phyloP scores from a whole-genome alignment of 1,140 invertebrate genomes.

The Meloidogyne floridensis region DNA sequence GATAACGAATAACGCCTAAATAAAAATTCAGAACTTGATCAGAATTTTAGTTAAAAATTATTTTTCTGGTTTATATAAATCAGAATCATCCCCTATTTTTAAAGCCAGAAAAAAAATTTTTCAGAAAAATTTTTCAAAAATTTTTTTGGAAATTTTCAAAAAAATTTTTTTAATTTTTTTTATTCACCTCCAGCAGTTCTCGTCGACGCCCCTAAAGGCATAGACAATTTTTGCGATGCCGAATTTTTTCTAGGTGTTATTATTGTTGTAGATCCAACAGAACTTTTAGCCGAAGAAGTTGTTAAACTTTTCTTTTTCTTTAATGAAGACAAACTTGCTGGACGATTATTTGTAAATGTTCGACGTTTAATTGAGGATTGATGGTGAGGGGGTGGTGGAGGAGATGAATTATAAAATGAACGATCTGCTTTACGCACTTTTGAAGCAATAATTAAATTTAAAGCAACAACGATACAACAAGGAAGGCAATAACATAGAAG shows the following conservation, averaged over 20 bases:
- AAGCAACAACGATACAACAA: constrained; percentile 57
- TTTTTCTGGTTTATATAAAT: too few species aligned
- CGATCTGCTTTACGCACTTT: constrained; percentile 54
- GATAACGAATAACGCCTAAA: too few species aligned
- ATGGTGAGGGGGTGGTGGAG: not conserved
- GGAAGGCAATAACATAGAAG: constrained; percentile 62
- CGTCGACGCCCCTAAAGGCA: not conserved
- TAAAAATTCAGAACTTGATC: too few species aligned
- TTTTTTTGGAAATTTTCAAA: too few species aligned
- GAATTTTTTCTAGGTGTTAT: not conserved
- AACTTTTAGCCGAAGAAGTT: not conserved
- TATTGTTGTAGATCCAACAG: constrained; percentile 1
- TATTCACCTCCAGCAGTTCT: not conserved
- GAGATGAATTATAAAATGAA: constrained; percentile 17
- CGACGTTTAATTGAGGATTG: not conserved
- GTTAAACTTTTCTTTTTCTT: constrained; percentile 31
- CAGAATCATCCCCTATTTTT: too few species aligned
- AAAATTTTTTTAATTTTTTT: not conserved
- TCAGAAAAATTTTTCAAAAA: too few species aligned
- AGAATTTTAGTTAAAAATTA: too few species aligned
- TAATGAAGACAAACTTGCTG: not conserved
- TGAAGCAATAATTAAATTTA: constrained; percentile 60
- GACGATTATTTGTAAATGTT: not conserved
- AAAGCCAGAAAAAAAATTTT: too few species aligned
- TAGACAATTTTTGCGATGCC: not conserved